phyloP scores from a whole-genome alignment of 2,113 vertebrate genomes.

The Neoarius graeffei region DNA sequence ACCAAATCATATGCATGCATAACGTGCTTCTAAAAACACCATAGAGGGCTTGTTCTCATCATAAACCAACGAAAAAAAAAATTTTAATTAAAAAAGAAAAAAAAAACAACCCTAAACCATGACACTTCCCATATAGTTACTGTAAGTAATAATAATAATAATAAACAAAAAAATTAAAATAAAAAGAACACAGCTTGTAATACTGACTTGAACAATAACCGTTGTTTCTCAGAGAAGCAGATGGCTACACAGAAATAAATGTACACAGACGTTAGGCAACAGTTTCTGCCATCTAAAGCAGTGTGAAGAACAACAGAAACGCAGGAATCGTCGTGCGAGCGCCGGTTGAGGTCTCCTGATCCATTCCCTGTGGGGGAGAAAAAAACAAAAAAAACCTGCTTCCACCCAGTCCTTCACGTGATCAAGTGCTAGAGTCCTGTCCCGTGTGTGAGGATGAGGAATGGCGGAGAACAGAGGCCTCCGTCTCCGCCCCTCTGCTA shows the following conservation, averaged over 20 bases:
- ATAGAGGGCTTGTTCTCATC: slow-evolving; percentile 13
- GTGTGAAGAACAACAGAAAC: slow-evolving; percentile 59
- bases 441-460: slow-evolving; percentile 53
- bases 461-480: not conserved
- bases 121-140: slow-evolving; percentile 53
- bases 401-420: slow-evolving; percentile 51
- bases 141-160: slow-evolving; percentile 59
- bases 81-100: not conserved
- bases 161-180: no score
- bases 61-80: slow-evolving; percentile 7
- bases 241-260: slow-evolving; percentile 63
- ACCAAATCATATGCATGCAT: not conserved
- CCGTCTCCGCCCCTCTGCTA: slow-evolving; percentile 70
- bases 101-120: slow-evolving; percentile 1
- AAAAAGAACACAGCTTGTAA: slow-evolving; percentile 71
- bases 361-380: slow-evolving; percentile 40
- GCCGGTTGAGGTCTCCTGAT: slow-evolving; percentile 55
- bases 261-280: slow-evolving; percentile 43
- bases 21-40: not conserved
- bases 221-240: slow-evolving; percentile 65
- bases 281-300: slow-evolving; percentile 61
- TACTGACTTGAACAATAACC: slow-evolving; percentile 69
- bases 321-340: slow-evolving; percentile 43
- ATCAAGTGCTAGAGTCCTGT: slow-evolving; percentile 60
- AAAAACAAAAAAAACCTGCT: slow-evolving; percentile 35